Evolutionary conservation across 2,797 vertebrate species (phyloP).

Genomic region (Molossus alvarezi): DNA sequence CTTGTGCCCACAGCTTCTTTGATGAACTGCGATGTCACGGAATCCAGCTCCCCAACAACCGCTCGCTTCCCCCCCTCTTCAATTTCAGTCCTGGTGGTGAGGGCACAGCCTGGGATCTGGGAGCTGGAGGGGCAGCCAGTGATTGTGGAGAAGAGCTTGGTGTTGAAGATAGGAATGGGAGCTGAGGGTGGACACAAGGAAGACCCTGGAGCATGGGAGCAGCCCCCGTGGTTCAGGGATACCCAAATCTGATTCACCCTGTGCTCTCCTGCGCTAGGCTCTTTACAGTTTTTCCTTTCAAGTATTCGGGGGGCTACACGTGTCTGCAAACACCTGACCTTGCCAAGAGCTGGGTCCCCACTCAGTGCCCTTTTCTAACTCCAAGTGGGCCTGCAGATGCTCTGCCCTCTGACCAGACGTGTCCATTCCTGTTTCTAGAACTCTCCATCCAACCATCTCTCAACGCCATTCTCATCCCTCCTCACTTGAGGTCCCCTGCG

Average conservation of each 20-base stretch:
- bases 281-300: not conserved
- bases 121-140: not conserved
- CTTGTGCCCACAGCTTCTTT: constrained; percentile 96
- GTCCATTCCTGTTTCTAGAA: constrained; percentile 90
- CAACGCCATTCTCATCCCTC: constrained; percentile 97
- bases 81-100: constrained; percentile 97
- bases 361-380: not conserved
- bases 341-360: not conserved
- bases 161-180: not conserved
- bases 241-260: not conserved
- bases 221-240: not conserved
- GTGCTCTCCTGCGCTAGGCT: not conserved
- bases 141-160: not conserved
- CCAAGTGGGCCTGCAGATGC: not conserved
- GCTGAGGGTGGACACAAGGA: not conserved
- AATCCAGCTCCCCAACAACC: constrained; percentile 95
- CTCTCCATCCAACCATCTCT: constrained; percentile 96
- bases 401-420: constrained; percentile 44
- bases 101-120: not conserved
- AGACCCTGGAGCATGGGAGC: not conserved
- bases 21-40: constrained; percentile 95
- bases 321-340: not conserved
- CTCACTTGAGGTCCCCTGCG: constrained; percentile 94
- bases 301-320: not conserved
- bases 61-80: constrained; percentile 96